Base-by-base conservation (phyloP, 2,888 invertebrate genomes). In the Ramazzottius varieornatus region DNA sequence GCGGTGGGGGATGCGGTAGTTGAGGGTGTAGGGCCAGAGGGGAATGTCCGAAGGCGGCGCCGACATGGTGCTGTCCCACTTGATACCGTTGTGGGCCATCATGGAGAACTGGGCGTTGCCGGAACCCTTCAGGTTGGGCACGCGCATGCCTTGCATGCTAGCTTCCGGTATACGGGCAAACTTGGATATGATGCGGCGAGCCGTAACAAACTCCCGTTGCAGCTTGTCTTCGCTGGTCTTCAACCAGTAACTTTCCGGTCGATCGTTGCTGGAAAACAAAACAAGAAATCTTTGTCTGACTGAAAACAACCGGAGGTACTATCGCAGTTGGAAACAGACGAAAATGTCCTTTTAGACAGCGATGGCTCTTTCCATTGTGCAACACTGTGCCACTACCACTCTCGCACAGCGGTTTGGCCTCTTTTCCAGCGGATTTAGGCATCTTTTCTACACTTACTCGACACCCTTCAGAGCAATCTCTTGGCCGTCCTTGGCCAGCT, bases 61-160 rank as follows among this genome's bases (percentile, higher is more conserved):
- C 16, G 54, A 16, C n/a, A 54, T 13, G 24, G 16, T 54, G 54
- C 54, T 54, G 54, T 54, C 54, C 54, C 54, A 54, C 4, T 29
- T 13, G 54, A 54, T 54, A 4, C 54, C 54, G 54, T 54, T 54
- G n/a, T 54, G 20, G 54, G 54, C 54, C 54, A 54, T 54, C n/a
- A 54, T 24, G 54, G 20, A 16, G 54, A 54, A 54, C 54, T 54
- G 54, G 54, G 54, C 54, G 54, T 54, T 54, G 54, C 54, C 54
- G 54, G 20, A 4, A 29, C 54, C 54, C 20, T 29, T 13, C 20
- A 54, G 54, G 54, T n/a, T 16, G 16, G 20, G 54, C 20, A 54
- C 29, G 29, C 54, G 54, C 54, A 54, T 54, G 29, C 54, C 54
- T 4, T 16, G 20, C 54, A 54, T 54, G 20, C 16, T 54, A 24